Base-by-base conservation (phyloP, 2,113 vertebrate species). In the Eulemur macaco region DNA sequence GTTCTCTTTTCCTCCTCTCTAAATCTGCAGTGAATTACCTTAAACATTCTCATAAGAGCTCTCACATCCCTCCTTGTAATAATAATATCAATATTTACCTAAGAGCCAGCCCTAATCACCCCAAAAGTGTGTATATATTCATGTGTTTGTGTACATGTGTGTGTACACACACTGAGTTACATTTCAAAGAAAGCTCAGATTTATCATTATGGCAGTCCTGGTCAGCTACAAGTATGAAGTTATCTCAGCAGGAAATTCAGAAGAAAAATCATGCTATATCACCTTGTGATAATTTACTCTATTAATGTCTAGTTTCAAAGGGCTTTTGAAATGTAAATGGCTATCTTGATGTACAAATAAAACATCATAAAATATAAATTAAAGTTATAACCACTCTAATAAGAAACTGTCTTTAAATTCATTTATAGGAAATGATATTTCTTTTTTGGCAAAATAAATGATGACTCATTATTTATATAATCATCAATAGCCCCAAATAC, bases 401-500 rank as follows among this genome's bases (percentile, higher is more conserved):
- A 89, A 83, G n/a, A 83, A 82, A 82, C 39, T 52, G 54, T 85
- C 45, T 93, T 93, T 93, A 85, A 94, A 85, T 21, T 69, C 80
- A 81, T 50, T 87, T 82, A 45, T 85, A 95, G 52, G 56, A 88
- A 97, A 98, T 90, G 45, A 25, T 88, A 88, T 12, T 13, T 29
- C 17, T 50, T 86, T 78, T 84, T 63, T 91, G 27, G 45, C 83
- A 96, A 88, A 88, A 91, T 4, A 31, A 89, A 91, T 21, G 31
- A 86, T 68, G 58, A 42, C 25, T 86, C 27, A 47, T 39, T 76
- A 88, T 92, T 69, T 76, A 34, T 93, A 2, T 12, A 92, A 42
- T 78, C 58, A 84, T 25, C 52, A 58, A 63, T 77, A 96, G 73
- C 8, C 11, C 34, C 50, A 96, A 54, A 34, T 3, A 45, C 31